Base-by-base conservation (phyloP, 2,113 vertebrate species). In the Myrmecobius fasciatus region DNA sequence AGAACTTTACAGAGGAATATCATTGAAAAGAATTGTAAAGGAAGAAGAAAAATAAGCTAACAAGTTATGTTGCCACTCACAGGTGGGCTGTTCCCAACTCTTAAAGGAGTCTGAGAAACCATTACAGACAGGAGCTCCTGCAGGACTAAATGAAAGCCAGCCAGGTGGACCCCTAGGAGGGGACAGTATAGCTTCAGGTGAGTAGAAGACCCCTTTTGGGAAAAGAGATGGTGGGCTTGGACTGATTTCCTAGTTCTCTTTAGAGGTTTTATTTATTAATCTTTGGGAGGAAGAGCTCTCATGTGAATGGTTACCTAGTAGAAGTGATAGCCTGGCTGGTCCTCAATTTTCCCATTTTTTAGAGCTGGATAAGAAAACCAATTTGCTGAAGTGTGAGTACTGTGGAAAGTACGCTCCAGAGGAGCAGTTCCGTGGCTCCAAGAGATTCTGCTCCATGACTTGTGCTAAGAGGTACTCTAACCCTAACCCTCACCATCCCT, bases 401-500 rank as follows among this genome's bases (percentile, higher is more conserved):
- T 99, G 99, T 97, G 99, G 99, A 93, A 99, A 99, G 94, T 99
- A 99, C 1, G 99, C 99, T 28, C 99, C 99, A 11, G 99, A 99
- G 93, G 99, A 97, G 93, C 99, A 99, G 97, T 99, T 99, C 95
- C 99, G 99, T 54, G 99, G 99, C 93, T 99, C 99, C 60, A 99
- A 99, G 98, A 99, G 99, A 93, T 99, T 99, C 98, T 99, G 99
- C 97, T 99, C 99, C 93, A 99, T 99, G 98, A 99, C 99, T 14
- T 99, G 99, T 75, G 99, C 99, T 54, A 99, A 99, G 98, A 99
- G 99, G 99, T 99, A 99, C 91, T 14, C 11, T n/a, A n/a, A n/a
- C 53, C 20, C 7, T 56, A 49, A 10, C 4, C 22, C 47, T 53
- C 28, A 95, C 46, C 43, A 91, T 36, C 97, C 51, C 96, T 91